Base-by-base conservation (phyloP, 2,797 vertebrate species). In the Petrocephalus schoutedeni region DNA sequence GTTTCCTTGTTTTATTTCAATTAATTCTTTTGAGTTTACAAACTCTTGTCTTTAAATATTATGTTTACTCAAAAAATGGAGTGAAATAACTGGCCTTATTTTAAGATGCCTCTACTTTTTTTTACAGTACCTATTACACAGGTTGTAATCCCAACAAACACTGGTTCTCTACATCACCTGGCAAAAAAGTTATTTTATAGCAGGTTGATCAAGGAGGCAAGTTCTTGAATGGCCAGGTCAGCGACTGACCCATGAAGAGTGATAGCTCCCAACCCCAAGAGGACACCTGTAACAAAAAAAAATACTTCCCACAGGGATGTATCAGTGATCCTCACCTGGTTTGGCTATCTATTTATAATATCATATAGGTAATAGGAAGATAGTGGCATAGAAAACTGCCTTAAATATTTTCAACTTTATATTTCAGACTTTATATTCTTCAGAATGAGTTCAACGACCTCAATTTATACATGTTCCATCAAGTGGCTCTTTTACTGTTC, bases 351-450 rank as follows among this genome's bases (percentile, higher is more conserved):
- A 67, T 67, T 28, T 67, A 67, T 28, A 23, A 32, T 1, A 1
- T 32, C 4, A 23, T 32, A 32, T 67, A 51, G 10, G 21, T 51
- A 32, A 21, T 51, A 23, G 64, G 6, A 21, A 77, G 54, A 87
- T 28, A 54, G 8, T 14, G 12, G 8, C 83, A 23, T 21, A 49
- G 74, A n/a, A 14, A 36, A n/a, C 2, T n/a, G 14, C 16, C 36
- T 59, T 19, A 19, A 58, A 32, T 36, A 41, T 19, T 19, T 14
- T 19, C 5, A 58, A 45, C 41, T 74, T 41, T 80, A 57, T 21
- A 4, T 45, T 45, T 45, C 41, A 41, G 57, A 87, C 49, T 89
- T 56, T 21, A 59, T 87, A 86, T 87, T 89, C 85, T 77, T 82
- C 41, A 82, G 32, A 14, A 28, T 19, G 8, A 87, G 41, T 41